Conservation (phyloP, 2,113 vertebrate genomes). For the Acanthisitta chloris region DNA sequence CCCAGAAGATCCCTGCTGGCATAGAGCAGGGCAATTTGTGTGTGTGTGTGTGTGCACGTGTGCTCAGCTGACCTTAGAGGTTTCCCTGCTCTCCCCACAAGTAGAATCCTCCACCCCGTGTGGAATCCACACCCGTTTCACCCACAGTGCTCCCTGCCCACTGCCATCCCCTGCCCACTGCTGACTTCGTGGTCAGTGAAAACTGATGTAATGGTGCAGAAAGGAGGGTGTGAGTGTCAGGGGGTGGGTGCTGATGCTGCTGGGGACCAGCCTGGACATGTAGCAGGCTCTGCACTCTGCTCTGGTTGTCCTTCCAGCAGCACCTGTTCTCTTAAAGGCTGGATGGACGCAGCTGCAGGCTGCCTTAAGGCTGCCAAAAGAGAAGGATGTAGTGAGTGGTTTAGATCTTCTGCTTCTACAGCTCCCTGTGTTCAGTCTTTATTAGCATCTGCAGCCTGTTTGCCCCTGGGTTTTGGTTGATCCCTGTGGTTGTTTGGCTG, state of each 20-base stretch:
- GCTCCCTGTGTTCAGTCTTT: not conserved
- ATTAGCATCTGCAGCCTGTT: not conserved
- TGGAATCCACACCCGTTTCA: rapidly evolving
- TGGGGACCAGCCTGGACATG: not conserved
- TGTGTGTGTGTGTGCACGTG: not conserved
- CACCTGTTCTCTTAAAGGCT: not conserved
- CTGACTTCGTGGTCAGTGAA: not conserved
- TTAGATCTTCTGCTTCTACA: not conserved
- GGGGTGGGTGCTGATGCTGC: not conserved
- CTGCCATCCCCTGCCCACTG: not conserved
- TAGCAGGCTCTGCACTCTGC: not conserved
- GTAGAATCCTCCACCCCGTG: not conserved
- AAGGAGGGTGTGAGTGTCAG: not conserved
- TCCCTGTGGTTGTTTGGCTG: not conserved
- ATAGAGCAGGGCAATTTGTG: not conserved
- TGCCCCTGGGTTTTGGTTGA: not conserved
- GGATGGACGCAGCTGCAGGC: not conserved
- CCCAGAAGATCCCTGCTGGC: not conserved
- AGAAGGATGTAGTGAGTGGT: not conserved
- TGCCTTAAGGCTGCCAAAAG: not conserved
- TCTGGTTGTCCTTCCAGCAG: not conserved
- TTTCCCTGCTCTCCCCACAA: not conserved
- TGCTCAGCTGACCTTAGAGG: not conserved
- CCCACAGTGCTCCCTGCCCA: not conserved
- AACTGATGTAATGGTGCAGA: not conserved